A percentile compares a stretch with the other conserved stretches of the same genome.
phyloP scores from a whole-genome alignment of 2,113 vertebrate genomes.

The Embiotoca jacksoni region DNA sequence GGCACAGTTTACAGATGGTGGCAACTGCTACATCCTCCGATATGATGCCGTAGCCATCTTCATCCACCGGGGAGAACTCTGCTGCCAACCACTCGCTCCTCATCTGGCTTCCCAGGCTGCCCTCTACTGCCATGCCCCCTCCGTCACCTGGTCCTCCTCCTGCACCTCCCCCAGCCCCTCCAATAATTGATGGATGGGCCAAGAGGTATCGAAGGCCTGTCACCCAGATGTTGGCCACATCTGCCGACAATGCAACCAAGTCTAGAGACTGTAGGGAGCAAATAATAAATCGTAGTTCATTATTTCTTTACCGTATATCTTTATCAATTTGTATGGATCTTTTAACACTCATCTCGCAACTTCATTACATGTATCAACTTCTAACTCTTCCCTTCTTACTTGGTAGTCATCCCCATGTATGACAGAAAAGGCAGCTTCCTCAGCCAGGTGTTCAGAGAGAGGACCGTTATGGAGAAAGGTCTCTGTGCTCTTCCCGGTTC shows the following conservation, averaged over 20 bases:
- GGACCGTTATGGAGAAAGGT: slow-evolving; percentile 95
- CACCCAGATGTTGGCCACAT: slow-evolving; percentile 99
- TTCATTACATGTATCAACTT: not conserved
- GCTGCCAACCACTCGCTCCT: slow-evolving; percentile 90
- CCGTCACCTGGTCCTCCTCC: slow-evolving; percentile 82
- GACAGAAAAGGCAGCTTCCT: slow-evolving; percentile 94
- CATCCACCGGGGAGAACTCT: slow-evolving; percentile 90
- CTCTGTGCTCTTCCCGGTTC: slow-evolving; percentile 96
- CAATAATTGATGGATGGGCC: slow-evolving; percentile 90
- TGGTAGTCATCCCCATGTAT: slow-evolving; percentile 96
- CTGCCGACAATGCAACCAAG: slow-evolving; percentile 93
- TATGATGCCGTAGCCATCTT: slow-evolving; percentile 94
- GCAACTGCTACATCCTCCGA: slow-evolving; percentile 92
- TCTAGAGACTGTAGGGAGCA: slow-evolving; percentile 88
- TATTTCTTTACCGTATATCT: no score
- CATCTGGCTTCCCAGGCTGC: slow-evolving; percentile 87
- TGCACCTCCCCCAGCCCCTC: slow-evolving; percentile 76
- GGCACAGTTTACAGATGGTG: slow-evolving; percentile 92
- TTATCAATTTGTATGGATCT: no score
- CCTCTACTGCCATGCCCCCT: slow-evolving; percentile 87
- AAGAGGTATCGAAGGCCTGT: slow-evolving; percentile 94
- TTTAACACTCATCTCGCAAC: no score
- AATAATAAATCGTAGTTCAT: not conserved
- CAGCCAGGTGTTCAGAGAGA: slow-evolving; percentile 91
- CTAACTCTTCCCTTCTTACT: slow-evolving; percentile 38